Evolutionary conservation across 1,140 invertebrate genomes (phyloP), one percentile per base, ranked within the genome.

Genomic region (Trichoplusia ni): DNA sequence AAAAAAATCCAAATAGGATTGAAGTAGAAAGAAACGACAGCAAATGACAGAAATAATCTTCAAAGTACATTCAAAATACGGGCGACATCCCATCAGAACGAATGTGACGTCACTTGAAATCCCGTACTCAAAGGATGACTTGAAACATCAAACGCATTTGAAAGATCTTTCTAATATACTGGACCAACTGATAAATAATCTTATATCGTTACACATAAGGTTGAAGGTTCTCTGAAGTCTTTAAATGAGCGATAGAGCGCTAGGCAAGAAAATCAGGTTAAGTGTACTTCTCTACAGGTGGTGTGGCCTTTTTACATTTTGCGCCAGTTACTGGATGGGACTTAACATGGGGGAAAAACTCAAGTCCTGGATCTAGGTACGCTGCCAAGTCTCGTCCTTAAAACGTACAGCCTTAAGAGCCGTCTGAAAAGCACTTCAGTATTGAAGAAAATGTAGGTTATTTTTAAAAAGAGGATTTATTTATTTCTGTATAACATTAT

Each of bases 181-280:
- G 16, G 3, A 18, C n/a, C 8, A 16, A 18, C 3, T 8, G 9
- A 31, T 29, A 5, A 29, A 8, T 49, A 16, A 5, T 6, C 25
- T 31, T 49, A 27, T 18, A 7, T 9, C 11, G 27, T 8, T 0
- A 4, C 8, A 1, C 8, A 9, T 49, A 49, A 49, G 14, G 46
- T 31, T 31, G 14, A 18, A 31, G 14, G 13, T 49, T n/a, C 3
- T 14, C 18, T 18, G n/a, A 14, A 23, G 5, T 1, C 13, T 18
- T 49, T 49, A 49, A 49, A 49, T 49, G 46, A 49, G 14, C 7
- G 46, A 31, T 4, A 8, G 4, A 16, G 35, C 16, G 27, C 23
- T 51, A 51, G 38, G 47, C 21, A 51, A 35, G 16, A 4, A 51
- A 51, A 51, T 51, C 47, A 51, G 47, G 47, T 51, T 51, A 51